Evolutionary conservation across 2,797 vertebrate species (phyloP), one percentile per base, ranked within the genome.

Genomic region (Spatula clypeata): DNA sequence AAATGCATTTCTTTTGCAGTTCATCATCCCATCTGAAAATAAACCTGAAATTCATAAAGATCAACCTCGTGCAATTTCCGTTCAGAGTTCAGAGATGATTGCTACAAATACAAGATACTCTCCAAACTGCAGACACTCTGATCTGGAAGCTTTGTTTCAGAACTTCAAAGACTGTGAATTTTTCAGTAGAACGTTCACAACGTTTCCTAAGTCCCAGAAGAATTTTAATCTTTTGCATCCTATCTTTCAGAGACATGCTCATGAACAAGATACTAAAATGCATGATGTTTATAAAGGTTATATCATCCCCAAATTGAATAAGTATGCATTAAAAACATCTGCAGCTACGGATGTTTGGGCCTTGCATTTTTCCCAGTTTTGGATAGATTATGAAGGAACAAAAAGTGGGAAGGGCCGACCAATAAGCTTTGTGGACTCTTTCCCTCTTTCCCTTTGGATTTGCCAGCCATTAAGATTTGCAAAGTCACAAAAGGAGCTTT

Each of bases 71-170:
- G 99, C 99, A 74, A 82, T 99, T 97, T 99, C 99, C 5, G 97
- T 99, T 94, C 99, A 99, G 98, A 99, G 99, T 29, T 99, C 99
- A 21, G 99, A 99, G 97, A 99, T 99, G 99, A 99, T 99, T 86
- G 99, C 99, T 86, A 99, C 99, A 0, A 99, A 99, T 97, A 99
- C 99, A 6, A 98, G 99, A 38, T 99, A 99, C 84, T 98, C 99
- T 0, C 93, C 99, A 13, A 98, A 99, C 94, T 99, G 99, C 97
- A 98, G 99, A 15, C 99, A 99, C 86, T 99, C 99, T 45, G 98
- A 99, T 96, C 98, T 99, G 1, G 99, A 99, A 98, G 98, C 99
- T 83, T 97, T 99, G 90, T 98, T 99, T 95, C 99, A 99, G 95
- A 98, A 99, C 70, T 99, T 99, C 83, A 99, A 99, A 95, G 98